Base-by-base conservation (phyloP, 2,888 invertebrate genomes). In the Chorisops tibialis region DNA sequence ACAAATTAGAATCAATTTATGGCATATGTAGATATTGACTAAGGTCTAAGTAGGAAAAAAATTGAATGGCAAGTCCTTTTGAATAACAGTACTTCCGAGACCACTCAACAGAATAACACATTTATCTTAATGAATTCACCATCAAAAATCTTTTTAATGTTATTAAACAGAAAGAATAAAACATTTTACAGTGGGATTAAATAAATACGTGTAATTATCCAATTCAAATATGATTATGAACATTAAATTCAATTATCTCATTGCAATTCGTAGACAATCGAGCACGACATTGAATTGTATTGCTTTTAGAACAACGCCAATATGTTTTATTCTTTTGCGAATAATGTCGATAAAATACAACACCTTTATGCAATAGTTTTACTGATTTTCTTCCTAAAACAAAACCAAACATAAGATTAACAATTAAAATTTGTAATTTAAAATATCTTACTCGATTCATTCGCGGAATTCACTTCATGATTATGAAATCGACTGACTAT, bases 301-400 rank as follows among this genome's bases (percentile, higher is more conserved):
- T 65, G 2, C 37, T 56, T 49, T 47, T 43, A 7, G 35, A 39
- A 56, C 66, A 66, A 22, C 66, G 49, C 66, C 66, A 66, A 49
- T 63, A 64, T 1, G 38, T 61, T 39, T 52, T 56, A 30, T 61
- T 24, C 9, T 16, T 24, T 22, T 30, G 61, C 5, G 24, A 43
- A 50, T 66, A 66, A 62, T 66, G 64, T 14, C 48, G 59, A 30
- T 65, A 65, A 30, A 65, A 66, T 18, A 59, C 9, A 5, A 39
- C 18, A 3, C 60, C 63, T 24, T 66, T 65, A 45, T 66, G 64
- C 12, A 58, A 12, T 14, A 66, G 9, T 37, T 60, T 52, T 39
- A 47, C 12, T 16, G 56, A 48, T 21, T 41, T 16, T 39, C 59
- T 43, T 52, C 52, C 54, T 45, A 45, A 64, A 59, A 22, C 4